Evolutionary conservation across 1,140 invertebrate genomes (phyloP).

Genomic region (Copidosoma floridanum): DNA sequence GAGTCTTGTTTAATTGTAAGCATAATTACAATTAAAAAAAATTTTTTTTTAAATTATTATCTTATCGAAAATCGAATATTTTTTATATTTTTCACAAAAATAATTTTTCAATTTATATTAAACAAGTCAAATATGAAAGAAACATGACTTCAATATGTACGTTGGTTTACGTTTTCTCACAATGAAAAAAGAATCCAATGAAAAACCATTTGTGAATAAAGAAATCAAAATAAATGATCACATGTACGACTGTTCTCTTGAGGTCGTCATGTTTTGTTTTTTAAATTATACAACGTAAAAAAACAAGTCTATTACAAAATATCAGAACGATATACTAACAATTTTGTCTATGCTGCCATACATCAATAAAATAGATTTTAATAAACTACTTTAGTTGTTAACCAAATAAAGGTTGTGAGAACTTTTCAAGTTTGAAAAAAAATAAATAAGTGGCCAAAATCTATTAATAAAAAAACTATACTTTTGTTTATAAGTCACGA

Average conservation of each 20-base stretch:
- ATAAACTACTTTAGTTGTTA: background rate
- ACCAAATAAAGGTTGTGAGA: conserved; percentile 1
- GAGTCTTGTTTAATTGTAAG: conserved; percentile 18
- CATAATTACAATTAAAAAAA: background rate
- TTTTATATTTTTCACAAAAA: background rate
- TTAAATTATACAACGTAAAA: background rate
- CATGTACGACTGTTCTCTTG: conserved; percentile 19
- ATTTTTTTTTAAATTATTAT: conserved; percentile 7
- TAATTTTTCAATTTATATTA: background rate
- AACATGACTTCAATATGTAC: background rate
- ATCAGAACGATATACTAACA: background rate
- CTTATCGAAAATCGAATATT: background rate
- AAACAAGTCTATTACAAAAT: conserved; percentile 4
- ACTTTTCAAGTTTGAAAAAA: too few relatives aligned
- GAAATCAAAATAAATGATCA: too few relatives aligned
- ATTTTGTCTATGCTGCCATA: conserved; percentile 37
- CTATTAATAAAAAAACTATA: too few relatives aligned
- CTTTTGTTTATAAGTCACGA: too few relatives aligned
- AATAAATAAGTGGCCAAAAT: too few relatives aligned
- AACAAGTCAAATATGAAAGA: background rate
- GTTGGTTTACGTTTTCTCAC: background rate
- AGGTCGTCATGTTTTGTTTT: conserved; percentile 5
- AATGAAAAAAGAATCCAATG: conserved; percentile 7
- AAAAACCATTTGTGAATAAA: too few relatives aligned
- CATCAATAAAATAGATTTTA: conserved; percentile 29